phyloP scores from a whole-genome alignment of 2,113 vertebrate genomes.

The Tamias sibiricus region DNA sequence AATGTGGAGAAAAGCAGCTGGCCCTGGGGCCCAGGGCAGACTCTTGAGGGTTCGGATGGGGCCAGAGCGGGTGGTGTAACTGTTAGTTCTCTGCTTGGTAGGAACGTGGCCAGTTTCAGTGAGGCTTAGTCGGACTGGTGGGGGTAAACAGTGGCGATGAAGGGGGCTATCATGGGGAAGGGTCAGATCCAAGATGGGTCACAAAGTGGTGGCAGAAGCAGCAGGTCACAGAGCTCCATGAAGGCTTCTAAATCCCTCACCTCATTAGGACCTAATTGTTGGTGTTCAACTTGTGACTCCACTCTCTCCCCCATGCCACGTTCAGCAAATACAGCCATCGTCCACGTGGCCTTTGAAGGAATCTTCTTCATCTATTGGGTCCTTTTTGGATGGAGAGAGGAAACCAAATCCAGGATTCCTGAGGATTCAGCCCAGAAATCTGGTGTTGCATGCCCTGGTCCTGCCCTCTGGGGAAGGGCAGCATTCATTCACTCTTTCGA shows the following conservation, averaged over 20 bases:
- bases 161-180: not conserved
- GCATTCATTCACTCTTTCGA: not conserved
- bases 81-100: slow-evolving; percentile 67
- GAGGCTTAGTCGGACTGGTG: not conserved
- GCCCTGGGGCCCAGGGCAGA: slow-evolving; percentile 76
- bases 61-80: slow-evolving; percentile 59
- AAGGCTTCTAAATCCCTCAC: not conserved
- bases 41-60: slow-evolving; percentile 73
- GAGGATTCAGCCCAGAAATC: not conserved
- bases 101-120: slow-evolving; percentile 64
- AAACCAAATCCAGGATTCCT: not conserved
- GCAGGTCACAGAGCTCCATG: not conserved
- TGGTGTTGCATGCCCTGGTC: not conserved
- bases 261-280: not conserved
- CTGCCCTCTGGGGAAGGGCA: not conserved
- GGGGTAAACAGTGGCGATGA: not conserved
- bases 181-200: not conserved
- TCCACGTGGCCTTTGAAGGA: not conserved
- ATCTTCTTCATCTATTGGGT: not conserved
- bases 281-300: not conserved
- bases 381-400: not conserved
- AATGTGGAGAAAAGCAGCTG: slow-evolving; percentile 86
- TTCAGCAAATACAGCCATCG: not conserved
- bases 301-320: not conserved
- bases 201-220: not conserved